Percentiles rank a stretch among this genome's conserved stretches.
phyloP scores from a whole-genome alignment of 1,140 invertebrate genomes.

The Halesus radiatus region DNA sequence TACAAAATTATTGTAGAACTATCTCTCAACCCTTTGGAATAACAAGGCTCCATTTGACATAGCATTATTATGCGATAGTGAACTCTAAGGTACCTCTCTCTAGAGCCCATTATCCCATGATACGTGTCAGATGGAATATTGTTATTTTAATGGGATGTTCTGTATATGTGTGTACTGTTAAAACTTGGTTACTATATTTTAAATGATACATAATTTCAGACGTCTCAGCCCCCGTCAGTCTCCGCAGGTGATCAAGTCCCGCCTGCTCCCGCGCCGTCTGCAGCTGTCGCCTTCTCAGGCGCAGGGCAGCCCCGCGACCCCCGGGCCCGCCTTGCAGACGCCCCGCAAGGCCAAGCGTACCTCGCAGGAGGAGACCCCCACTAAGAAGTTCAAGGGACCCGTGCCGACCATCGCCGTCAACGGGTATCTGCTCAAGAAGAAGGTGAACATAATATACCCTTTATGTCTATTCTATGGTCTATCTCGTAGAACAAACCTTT shows the following conservation, averaged over 20 bases:
- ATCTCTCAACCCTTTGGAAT: too few species aligned
- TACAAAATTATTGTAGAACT: too few species aligned
- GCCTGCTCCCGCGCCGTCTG: constrained; percentile 38
- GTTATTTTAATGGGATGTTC: too few species aligned
- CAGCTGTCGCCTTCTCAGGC: constrained; percentile 33
- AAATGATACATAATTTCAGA: constrained; percentile 24
- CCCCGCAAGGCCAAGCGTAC: neutral
- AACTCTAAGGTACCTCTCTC: too few species aligned
- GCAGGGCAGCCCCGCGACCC: neutral
- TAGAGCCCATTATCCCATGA: too few species aligned
- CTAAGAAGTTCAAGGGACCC: constrained; percentile 31
- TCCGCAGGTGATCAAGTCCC: constrained; percentile 34
- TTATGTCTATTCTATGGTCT: too few species aligned
- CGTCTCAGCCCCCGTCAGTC: constrained; percentile 51
- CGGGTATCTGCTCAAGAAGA: constrained; percentile 51
- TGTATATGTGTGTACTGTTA: too few species aligned
- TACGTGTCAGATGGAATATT: too few species aligned
- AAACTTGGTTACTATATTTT: neutral
- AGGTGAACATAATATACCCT: neutral
- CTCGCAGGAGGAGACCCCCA: neutral
- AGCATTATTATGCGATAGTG: too few species aligned
- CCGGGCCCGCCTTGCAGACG: neutral
- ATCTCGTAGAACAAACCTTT: too few species aligned
- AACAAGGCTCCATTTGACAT: too few species aligned
- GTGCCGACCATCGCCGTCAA: constrained; percentile 46